These are phyloP conservation scores for Drosophila kanapiae DNA, from an alignment of 1,140 invertebrate genomes.

Conservation along the genomic window DNA sequence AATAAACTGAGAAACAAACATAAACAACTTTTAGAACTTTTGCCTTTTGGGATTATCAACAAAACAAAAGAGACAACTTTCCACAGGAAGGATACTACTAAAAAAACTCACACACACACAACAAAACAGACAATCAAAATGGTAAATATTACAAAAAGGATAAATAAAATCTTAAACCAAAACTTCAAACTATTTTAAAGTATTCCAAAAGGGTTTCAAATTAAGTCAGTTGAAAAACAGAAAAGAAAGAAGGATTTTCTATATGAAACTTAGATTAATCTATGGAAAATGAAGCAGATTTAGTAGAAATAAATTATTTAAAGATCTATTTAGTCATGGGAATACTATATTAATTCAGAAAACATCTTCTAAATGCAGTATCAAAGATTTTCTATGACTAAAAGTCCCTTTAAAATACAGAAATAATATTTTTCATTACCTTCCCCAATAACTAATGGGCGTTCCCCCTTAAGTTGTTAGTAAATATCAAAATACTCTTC, in stretches of 20 bases:
- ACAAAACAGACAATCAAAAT: conserved; percentile 62
- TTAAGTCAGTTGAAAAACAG: background rate
- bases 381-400: background rate
- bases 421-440: background rate
- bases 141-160: conserved; percentile 54
- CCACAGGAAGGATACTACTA: conserved; percentile 51
- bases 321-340: background rate
- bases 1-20: conserved; percentile 9
- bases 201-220: background rate
- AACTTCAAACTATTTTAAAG: background rate
- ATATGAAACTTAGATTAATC: background rate
- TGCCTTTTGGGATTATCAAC: conserved; percentile 46
- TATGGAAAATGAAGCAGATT: background rate
- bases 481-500: background rate
- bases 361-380: too few species aligned
- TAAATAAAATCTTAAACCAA: too few species aligned
- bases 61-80: conserved; percentile 42
- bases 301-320: background rate
- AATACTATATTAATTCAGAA: too few species aligned
- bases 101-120: conserved; percentile 14
- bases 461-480: background rate
- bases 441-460: background rate
- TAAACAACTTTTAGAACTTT: conserved; percentile 29
- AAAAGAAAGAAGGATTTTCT: background rate
- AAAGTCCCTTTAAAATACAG: too few species aligned